Conservation (phyloP, 1,140 invertebrate genomes). For the Megathymus violae region DNA sequence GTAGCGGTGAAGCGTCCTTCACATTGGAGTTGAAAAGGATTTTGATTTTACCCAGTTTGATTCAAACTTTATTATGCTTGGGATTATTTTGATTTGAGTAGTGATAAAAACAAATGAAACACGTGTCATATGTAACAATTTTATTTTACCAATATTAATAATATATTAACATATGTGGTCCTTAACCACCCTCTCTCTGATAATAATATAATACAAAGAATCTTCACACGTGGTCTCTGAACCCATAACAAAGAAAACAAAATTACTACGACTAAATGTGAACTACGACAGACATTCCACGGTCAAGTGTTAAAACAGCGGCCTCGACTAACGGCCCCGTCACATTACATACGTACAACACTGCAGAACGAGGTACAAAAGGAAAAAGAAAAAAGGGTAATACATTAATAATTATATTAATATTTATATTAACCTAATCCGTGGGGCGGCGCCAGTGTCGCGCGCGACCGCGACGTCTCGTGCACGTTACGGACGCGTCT, state of each 20-base stretch:
- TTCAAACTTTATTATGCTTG: no score
- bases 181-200: conserved; percentile 73
- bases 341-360: conserved; percentile 48
- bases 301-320: conserved; percentile 57
- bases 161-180: conserved; percentile 83
- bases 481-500: no score
- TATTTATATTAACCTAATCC: conserved; percentile 58
- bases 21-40: no score
- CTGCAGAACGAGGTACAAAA: conserved; percentile 73
- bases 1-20: no score
- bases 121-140: conserved; percentile 77
- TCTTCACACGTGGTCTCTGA: conserved; percentile 74
- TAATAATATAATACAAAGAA: conserved; percentile 81
- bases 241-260: conserved; percentile 80
- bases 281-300: conserved; percentile 45
- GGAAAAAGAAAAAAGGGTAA: conserved; percentile 59
- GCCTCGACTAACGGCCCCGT: conserved; percentile 53
- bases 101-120: conserved; percentile 51
- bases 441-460: conserved; percentile 54
- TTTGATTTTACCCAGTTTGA: no score
- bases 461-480: conserved; percentile 5
- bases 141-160: conserved; percentile 83
- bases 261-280: conserved; percentile 57
- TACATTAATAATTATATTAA: conserved; percentile 62
- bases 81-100: no score